Percentiles rank a stretch among this genome's conserved stretches.
These are phyloP conservation scores for Origma solitaria DNA, from an alignment of 2,113 vertebrate species.

Conservation along the genomic window DNA sequence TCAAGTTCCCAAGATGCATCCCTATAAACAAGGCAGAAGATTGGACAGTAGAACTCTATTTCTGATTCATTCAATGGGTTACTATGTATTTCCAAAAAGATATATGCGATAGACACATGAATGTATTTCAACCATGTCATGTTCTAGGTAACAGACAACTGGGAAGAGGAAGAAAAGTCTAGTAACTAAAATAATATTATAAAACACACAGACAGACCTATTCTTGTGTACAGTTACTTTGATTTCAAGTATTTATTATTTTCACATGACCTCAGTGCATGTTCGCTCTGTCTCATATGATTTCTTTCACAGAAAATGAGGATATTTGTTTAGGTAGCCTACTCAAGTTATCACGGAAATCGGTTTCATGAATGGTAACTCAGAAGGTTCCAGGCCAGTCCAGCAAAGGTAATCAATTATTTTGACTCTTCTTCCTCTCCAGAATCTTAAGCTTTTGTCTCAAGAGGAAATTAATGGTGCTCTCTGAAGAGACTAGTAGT, in stretches of 20 bases:
- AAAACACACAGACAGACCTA: background rate
- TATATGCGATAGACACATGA: background rate
- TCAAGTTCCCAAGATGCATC: constrained; percentile 99
- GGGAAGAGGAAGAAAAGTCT: background rate
- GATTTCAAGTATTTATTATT: background rate
- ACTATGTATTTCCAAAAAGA: background rate
- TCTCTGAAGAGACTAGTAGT: background rate
- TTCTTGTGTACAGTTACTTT: background rate
- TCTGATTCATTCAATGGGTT: background rate
- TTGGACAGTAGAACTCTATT: background rate
- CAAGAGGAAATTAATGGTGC: background rate
- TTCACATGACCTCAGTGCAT: background rate
- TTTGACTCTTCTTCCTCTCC: background rate
- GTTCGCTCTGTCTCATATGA: background rate
- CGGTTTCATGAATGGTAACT: background rate
- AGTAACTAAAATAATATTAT: background rate
- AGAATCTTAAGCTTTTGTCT: background rate
- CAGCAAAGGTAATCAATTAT: background rate
- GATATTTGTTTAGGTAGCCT: background rate
- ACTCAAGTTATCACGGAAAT: background rate
- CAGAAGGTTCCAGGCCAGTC: background rate
- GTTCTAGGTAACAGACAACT: background rate
- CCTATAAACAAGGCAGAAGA: constrained; percentile 66
- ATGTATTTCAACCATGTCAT: background rate
- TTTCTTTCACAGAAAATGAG: background rate